Evolutionary conservation across 2,888 invertebrate species (phyloP), one percentile per base, ranked within the genome.

Genomic region (Agrilus mali): DNA sequence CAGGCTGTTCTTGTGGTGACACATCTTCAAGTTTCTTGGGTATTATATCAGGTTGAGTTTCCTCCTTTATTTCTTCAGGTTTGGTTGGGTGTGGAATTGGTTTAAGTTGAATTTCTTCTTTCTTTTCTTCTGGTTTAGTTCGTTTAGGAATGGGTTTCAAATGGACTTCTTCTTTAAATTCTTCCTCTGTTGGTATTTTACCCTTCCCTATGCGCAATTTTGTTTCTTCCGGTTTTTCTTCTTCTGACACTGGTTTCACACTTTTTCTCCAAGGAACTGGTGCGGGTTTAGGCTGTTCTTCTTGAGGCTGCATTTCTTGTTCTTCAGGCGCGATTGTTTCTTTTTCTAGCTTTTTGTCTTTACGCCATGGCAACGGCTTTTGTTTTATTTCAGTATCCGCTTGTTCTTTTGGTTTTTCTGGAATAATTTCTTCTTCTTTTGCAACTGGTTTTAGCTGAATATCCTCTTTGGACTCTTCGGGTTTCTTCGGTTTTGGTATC

Each of bases 91-190:
- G 50, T 40, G 49, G 56, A 31, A 68, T 53, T 1, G 75, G 73
- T 46, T 75, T 75, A 0, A 76, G 60, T 17, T 61, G 58, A 0
- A 74, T 65, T 46, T 71, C 67, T 58, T 74, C 73, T 41, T 63
- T 60, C 14, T 60, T 58, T 42, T 61, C 62, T 41, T 63, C 56
- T 42, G 66, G 64, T 49, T 59, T 59, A 46, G 61, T 55, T 34
- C 52, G 52, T 49, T 57, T 59, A 33, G 59, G 58, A 14, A 65
- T 52, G n/a, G 67, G 64, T 57, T 64, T 66, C 16, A 63, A 56
- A 44, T 55, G 56, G 37, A 60, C 56, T 46, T 63, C 55, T 51
- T 65, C 65, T 43, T 52, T 51, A 22, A 46, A 47, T 42, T 62
- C 58, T 41, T 61, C 57, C 31, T 60, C 55, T 40, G 58, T 45